These are phyloP conservation scores for Helogale parvula DNA, from an alignment of 2,113 vertebrate genomes.

Conservation along the genomic window DNA sequence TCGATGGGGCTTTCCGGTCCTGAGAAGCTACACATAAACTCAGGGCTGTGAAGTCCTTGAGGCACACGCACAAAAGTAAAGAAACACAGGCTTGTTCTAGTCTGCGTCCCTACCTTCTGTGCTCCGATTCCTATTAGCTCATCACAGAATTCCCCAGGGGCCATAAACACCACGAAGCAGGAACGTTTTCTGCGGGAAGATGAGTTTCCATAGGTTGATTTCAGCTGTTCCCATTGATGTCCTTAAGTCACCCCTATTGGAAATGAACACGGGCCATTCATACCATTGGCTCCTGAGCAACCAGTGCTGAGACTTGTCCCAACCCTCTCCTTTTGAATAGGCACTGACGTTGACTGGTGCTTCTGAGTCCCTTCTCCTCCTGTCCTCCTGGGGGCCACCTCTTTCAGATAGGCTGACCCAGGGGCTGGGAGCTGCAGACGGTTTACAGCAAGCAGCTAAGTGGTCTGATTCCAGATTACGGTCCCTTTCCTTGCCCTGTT, in stretches of 20 bases:
- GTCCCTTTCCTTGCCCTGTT: neutral
- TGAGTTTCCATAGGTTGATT: neutral
- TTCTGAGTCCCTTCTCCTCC: neutral
- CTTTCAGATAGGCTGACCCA: neutral
- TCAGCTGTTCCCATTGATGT: neutral
- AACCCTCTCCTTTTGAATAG: neutral
- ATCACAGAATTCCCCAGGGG: neutral
- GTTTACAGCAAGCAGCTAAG: neutral
- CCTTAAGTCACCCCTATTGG: neutral
- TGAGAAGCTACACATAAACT: neutral
- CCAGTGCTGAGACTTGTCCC: neutral
- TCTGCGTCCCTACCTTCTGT: accelerated
- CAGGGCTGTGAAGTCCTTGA: neutral
- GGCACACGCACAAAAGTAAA: neutral
- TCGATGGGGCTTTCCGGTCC: neutral
- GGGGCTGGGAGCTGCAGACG: neutral
- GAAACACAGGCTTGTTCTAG: accelerated
- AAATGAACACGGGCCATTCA: accelerated
- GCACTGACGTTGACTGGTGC: neutral
- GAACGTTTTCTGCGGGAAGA: neutral
- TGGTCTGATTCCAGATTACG: neutral
- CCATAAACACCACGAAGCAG: neutral
- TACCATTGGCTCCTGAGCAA: neutral
- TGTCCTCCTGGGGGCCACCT: neutral
- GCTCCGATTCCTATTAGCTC: neutral